These are phyloP conservation scores for Spongilla lacustris DNA, from an alignment of 37 sponge, comb jelly and placozoan genomes.

Conservation along the genomic window DNA sequence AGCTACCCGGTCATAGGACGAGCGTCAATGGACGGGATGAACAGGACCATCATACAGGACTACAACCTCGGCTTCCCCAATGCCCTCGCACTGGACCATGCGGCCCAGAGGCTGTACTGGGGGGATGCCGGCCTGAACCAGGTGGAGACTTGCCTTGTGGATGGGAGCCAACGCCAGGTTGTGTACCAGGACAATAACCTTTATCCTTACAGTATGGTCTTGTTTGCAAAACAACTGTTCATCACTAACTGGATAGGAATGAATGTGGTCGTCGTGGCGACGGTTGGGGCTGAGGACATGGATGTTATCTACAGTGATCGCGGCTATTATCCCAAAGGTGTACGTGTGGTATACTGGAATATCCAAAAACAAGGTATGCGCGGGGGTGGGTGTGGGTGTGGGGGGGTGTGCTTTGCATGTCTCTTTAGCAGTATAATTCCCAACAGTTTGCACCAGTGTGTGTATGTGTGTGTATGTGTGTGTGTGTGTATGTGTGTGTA, in stretches of 20 bases:
- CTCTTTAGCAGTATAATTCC: no score
- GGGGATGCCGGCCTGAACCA: conserved; percentile 47
- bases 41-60: conserved; percentile 14
- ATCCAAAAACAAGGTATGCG: background rate
- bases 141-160: conserved; percentile 48
- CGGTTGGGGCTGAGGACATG: background rate
- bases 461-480: no score
- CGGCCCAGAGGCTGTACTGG: conserved; percentile 79
- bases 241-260: conserved; percentile 50
- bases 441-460: no score
- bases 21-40: conserved; percentile 53
- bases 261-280: background rate
- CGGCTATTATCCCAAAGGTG: background rate
- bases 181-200: background rate
- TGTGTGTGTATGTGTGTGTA: no score
- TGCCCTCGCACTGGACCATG: conserved; percentile 67
- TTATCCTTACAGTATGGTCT: background rate
- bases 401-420: no score
- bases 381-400: no score
- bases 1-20: background rate
- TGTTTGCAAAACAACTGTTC: conserved; percentile 5
- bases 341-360: background rate
- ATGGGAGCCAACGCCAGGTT: conserved; percentile 43
- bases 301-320: background rate
- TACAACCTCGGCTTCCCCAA: conserved; percentile 49